Conservation (phyloP, 2,113 vertebrate genomes). For the Percopsis transmontana region DNA sequence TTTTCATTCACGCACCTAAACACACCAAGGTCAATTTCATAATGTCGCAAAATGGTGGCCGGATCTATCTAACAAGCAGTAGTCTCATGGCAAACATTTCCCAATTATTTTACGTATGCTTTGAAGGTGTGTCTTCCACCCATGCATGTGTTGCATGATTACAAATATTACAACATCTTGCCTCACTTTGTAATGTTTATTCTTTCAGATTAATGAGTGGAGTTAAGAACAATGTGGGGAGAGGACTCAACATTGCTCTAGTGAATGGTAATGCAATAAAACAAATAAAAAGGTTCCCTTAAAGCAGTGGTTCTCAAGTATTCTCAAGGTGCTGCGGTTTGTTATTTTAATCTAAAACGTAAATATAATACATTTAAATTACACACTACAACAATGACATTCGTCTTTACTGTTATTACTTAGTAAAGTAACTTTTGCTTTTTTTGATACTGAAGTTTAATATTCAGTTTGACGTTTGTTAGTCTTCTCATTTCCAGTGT, state of each 20-base stretch:
- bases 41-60: neutral
- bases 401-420: no score
- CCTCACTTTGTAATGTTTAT: neutral
- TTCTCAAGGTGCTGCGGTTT: no score
- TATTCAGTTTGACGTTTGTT: no score
- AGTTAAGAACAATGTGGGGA: slow-evolving; percentile 96
- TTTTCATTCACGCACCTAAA: no score
- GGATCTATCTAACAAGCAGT: neutral
- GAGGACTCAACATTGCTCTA: slow-evolving; percentile 93
- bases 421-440: no score
- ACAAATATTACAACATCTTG: neutral
- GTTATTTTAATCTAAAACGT: no score
- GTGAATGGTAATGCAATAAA: slow-evolving; percentile 82
- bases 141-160: neutral
- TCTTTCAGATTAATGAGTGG: slow-evolving; percentile 90
- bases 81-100: neutral
- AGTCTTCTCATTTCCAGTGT: no score
- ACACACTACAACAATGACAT: no score
- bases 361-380: no score
- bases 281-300: no score
- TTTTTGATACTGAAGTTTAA: no score
- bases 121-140: neutral
- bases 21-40: neutral
- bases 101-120: neutral
- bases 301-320: no score